Conservation (phyloP, 2,113 vertebrate genomes). For the Catharus fuscescens region DNA sequence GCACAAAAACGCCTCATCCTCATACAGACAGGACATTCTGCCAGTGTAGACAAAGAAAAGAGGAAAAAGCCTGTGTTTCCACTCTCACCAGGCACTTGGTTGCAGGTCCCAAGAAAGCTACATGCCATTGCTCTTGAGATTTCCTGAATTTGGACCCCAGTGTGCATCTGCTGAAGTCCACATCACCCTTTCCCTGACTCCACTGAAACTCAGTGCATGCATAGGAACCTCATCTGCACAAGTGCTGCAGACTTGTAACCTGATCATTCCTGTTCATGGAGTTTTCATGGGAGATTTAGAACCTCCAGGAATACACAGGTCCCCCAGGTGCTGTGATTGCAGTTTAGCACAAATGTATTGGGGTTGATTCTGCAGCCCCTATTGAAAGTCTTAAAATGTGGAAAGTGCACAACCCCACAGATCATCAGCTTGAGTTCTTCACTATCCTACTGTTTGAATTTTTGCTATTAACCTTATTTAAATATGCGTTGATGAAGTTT, state of each 20-base stretch:
- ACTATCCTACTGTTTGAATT: background rate
- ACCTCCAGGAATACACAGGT: background rate
- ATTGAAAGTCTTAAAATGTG: background rate
- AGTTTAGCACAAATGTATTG: background rate
- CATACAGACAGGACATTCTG: background rate
- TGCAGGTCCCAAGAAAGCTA: background rate
- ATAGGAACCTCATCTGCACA: accelerated
- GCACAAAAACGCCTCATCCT: background rate
- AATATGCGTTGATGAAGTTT: background rate
- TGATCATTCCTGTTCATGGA: background rate
- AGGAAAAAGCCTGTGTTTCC: background rate
- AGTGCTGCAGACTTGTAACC: background rate
- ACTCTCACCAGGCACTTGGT: background rate
- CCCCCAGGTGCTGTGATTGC: background rate
- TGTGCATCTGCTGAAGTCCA: background rate
- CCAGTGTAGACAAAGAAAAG: background rate
- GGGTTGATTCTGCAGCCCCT: background rate
- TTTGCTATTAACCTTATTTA: background rate
- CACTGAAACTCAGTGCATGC: background rate
- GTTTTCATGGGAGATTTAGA: background rate
- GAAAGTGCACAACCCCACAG: background rate
- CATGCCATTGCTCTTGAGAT: background rate
- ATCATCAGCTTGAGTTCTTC: background rate
- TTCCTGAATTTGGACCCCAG: background rate
- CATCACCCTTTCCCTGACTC: background rate